A percentile compares a stretch with the other conserved stretches of the same genome.
phyloP scores from a whole-genome alignment of 2,113 vertebrate genomes.

The Larimichthys crocea region DNA sequence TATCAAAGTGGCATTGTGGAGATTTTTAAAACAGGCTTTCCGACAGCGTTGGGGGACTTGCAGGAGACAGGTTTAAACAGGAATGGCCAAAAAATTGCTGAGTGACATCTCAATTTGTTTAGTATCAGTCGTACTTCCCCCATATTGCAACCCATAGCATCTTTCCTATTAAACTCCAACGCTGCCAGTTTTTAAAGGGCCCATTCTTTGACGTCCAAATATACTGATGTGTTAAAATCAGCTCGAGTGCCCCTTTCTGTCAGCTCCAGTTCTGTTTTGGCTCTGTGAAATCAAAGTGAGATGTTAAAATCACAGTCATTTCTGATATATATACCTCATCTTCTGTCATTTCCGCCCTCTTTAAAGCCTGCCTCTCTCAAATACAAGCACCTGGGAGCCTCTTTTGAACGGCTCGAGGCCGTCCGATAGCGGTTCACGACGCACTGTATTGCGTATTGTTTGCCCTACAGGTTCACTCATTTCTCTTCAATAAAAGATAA shows the following conservation, averaged over 20 bases:
- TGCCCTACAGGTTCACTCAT: slow-evolving; percentile 18
- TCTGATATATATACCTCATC: not conserved
- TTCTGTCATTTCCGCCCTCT: slow-evolving; percentile 19
- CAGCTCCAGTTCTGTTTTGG: not conserved
- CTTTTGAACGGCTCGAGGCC: slow-evolving; percentile 20
- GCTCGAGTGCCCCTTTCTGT: not conserved
- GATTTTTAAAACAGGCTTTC: not conserved
- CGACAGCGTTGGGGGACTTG: not conserved
- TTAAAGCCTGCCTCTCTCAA: slow-evolving; percentile 16
- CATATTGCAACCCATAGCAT: not conserved
- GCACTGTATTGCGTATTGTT: slow-evolving; percentile 7
- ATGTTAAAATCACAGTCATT: not conserved
- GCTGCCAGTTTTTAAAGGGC: not conserved
- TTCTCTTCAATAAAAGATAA: slow-evolving; percentile 45
- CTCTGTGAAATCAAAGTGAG: slow-evolving; percentile 4
- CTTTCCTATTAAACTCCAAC: not conserved
- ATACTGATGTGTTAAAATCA: not conserved
- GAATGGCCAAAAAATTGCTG: not conserved
- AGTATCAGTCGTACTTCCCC: not conserved
- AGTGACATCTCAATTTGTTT: not conserved
- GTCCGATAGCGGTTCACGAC: slow-evolving; percentile 12
- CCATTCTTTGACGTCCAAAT: not conserved
- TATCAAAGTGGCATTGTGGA: not conserved
- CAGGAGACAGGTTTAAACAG: not conserved
- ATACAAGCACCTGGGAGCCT: not conserved